These are phyloP conservation scores for Pterocles burchelli DNA, from an alignment of 2,113 vertebrate genomes.

Conservation along the genomic window DNA sequence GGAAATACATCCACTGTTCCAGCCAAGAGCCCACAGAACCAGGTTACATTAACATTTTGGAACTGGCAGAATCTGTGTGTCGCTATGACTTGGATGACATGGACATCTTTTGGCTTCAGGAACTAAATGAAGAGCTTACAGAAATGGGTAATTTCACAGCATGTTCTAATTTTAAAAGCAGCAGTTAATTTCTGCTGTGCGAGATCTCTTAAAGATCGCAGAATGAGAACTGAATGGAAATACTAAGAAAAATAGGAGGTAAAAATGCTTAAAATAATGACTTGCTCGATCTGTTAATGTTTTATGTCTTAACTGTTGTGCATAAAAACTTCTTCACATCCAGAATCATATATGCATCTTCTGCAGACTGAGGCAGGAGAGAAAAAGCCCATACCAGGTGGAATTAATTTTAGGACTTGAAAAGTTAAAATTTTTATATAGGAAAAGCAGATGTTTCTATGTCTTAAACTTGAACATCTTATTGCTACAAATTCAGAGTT, in stretches of 20 bases:
- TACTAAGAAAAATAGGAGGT: not conserved
- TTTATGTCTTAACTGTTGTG: not conserved
- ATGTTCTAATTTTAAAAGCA: not conserved
- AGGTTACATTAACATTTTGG: constrained; percentile 89
- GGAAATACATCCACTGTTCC: constrained; percentile 90
- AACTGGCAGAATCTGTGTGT: constrained; percentile 91
- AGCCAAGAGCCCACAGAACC: constrained; percentile 83
- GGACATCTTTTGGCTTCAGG: constrained; percentile 92
- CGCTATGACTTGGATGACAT: constrained; percentile 95
- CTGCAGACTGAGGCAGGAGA: not conserved
- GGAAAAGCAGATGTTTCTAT: not conserved
- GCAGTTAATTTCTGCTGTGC: not conserved
- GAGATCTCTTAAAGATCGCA: not conserved
- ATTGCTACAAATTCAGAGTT: not conserved
- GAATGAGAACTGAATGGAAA: not conserved
- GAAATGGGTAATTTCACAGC: constrained; percentile 84
- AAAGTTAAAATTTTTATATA: not conserved
- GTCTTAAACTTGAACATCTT: not conserved
- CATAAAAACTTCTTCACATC: not conserved
- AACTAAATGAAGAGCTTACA: constrained; percentile 86
- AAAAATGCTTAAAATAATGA: not conserved
- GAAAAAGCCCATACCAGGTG: not conserved
- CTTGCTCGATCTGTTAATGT: not conserved
- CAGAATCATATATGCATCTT: not conserved
- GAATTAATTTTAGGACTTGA: not conserved